Percentiles rank a stretch among this genome's conserved stretches.
These are phyloP conservation scores for Xanthorhoe spadicearia DNA, from an alignment of 2,888 invertebrate species.

Conservation along the genomic window DNA sequence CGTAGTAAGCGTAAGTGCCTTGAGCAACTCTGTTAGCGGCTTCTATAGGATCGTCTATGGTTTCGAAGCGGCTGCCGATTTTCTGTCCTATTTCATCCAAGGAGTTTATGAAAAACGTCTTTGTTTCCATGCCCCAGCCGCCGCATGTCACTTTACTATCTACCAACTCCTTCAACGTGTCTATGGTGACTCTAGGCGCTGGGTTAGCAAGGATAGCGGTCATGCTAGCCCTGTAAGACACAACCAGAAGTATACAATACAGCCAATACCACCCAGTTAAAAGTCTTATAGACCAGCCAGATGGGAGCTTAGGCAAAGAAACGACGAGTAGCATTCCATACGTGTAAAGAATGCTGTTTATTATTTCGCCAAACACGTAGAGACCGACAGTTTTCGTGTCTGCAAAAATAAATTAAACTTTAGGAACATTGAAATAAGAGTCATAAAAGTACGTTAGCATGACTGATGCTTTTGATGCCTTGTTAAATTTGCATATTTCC, in stretches of 20 bases:
- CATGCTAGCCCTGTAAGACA: conserved; percentile 93
- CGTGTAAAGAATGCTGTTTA: conserved; percentile 91
- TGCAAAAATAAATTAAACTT: conserved; percentile 54
- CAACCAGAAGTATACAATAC: conserved; percentile 91
- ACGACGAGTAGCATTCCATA: conserved; percentile 93
- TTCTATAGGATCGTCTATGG: conserved; percentile 84
- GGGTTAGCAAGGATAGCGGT: conserved; percentile 93
- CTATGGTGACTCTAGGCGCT: conserved; percentile 90
- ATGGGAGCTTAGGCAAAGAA: conserved; percentile 90
- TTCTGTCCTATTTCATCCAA: conserved; percentile 87
- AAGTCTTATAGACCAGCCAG: conserved; percentile 91
- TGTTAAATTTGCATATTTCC: conserved; percentile 15
- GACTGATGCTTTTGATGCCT: conserved; percentile 5
- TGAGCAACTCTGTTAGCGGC: conserved; percentile 88
- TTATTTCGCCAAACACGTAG: conserved; percentile 89
- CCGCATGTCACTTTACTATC: conserved; percentile 87
- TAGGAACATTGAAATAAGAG: conserved; percentile 15
- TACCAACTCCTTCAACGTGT: conserved; percentile 88
- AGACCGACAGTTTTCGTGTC: conserved; percentile 80
- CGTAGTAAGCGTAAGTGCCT: conserved; percentile 91
- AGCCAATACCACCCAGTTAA: conserved; percentile 95
- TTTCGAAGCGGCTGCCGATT: conserved; percentile 88
- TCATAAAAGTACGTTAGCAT: background rate
- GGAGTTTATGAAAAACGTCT: conserved; percentile 88
- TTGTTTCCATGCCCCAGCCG: conserved; percentile 89